Conservation (phyloP, 2,113 vertebrate genomes). For the Sebastes fasciatus region DNA sequence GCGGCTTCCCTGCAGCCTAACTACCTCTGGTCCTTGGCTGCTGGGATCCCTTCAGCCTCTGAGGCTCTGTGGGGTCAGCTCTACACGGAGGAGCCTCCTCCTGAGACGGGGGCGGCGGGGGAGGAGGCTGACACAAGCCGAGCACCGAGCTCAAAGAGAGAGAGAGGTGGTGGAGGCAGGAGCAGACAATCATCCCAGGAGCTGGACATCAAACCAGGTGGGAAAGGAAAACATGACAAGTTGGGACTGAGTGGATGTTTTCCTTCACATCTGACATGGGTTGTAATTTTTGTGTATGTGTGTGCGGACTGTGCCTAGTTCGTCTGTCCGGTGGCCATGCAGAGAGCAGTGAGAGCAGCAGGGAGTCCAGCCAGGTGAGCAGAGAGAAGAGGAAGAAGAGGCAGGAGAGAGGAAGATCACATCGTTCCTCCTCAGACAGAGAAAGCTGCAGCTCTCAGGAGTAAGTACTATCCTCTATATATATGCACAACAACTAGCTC, state of each 20-base stretch:
- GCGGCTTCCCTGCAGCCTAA: not conserved
- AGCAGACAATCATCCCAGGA: constrained; percentile 59
- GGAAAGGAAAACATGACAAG: not conserved
- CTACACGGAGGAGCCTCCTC: constrained; percentile 36
- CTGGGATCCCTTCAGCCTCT: constrained; percentile 4
- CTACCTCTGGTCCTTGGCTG: constrained; percentile 29
- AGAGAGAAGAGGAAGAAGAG: constrained; percentile 45
- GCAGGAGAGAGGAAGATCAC: constrained; percentile 44
- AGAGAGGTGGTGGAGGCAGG: constrained; percentile 19
- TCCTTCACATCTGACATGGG: not conserved
- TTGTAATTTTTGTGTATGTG: not conserved
- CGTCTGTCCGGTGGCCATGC: constrained; percentile 59
- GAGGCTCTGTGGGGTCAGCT: constrained; percentile 39
- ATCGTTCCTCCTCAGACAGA: constrained; percentile 13
- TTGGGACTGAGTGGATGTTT: not conserved
- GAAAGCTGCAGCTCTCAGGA: constrained; percentile 37
- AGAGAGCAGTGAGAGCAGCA: constrained; percentile 66
- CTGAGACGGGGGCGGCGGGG: not conserved
- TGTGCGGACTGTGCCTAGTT: constrained; percentile 55
- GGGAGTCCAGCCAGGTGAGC: constrained; percentile 37
- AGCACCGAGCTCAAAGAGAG: constrained; percentile 21
- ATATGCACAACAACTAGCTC: no score
- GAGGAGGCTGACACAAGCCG: constrained; percentile 7
- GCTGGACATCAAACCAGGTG: constrained; percentile 81
- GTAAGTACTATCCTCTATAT: constrained; percentile 52